Base-by-base conservation (phyloP, 2,888 invertebrate species). In the Heliconius ethilla region DNA sequence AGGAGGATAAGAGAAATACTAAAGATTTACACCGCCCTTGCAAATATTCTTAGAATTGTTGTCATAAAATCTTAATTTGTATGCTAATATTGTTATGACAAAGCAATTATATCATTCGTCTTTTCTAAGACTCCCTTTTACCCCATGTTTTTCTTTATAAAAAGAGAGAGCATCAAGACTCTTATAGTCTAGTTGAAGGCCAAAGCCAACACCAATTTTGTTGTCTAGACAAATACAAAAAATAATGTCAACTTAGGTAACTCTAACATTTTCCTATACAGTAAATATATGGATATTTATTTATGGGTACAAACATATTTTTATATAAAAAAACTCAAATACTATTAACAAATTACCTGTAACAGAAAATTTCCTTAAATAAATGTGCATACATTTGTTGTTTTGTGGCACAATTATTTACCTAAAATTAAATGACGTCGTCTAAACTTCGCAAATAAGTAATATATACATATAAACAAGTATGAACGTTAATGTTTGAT, bases 1-100 rank as follows among this genome's bases (percentile, higher is more conserved):
- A 78, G 75, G 80, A 75, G 77, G 85, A 84, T 84, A 84, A 88
- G 89, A 89, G 89, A 87, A 86, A 85, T 86, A 87, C 88, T 91
- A 92, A 92, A 92, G 90, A 92, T 88, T 89, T 86, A 87, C 89
- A 89, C 59, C 73, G 86, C 85, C 82, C 78, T 82, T 81, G 84
- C 84, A 85, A 87, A 87, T 84, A 83, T 80, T 82, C 84, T 79
- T 82, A 83, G 86, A 85, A 88, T 89, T 88, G 87, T 84, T 74
- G 81, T 82, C 82, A 83, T 84, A 84, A 85, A 83, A 85, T 86
- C 83, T 82, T 85, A 85, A 78, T 78, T 78, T 79, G 74, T 69
- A 63, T 77, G 77, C 78, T 79, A 77, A 29, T 72, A 66, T 76
- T 76, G 65, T 80, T 40, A 74, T 75, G 22, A 45, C 63, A 22